Conservation (phyloP, 2,113 vertebrate genomes). For the Ardeotis arabs region DNA sequence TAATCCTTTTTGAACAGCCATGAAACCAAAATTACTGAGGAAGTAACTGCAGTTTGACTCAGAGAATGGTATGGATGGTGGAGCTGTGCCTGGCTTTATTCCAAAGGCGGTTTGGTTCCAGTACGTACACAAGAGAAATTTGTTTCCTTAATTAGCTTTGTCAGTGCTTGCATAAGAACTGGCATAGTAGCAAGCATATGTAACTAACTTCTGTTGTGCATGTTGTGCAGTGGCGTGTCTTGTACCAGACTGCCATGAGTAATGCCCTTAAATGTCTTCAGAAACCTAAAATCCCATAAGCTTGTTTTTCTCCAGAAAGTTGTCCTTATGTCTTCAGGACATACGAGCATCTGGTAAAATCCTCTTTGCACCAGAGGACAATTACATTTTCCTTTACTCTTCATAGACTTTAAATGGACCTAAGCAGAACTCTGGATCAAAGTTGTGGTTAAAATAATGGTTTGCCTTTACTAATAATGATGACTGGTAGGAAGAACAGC, state of each 20-base stretch:
- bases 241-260: background rate
- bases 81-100: background rate
- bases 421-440: background rate
- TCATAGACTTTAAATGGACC: background rate
- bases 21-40: background rate
- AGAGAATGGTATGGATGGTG: background rate
- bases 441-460: background rate
- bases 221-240: background rate
- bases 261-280: background rate
- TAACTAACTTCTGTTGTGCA: background rate
- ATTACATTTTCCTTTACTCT: background rate
- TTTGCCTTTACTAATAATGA: background rate
- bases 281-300: background rate
- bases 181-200: background rate
- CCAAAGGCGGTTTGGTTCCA: background rate
- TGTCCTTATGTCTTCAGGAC: background rate
- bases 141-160: slow-evolving; percentile 13
- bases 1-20: background rate
- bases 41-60: background rate
- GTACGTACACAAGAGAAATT: background rate
- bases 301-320: background rate
- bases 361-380: background rate
- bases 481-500: background rate
- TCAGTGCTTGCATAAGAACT: background rate
- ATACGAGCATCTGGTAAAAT: background rate